Base-by-base conservation (phyloP, 1,140 invertebrate genomes). In the Drosophila littoralis region DNA sequence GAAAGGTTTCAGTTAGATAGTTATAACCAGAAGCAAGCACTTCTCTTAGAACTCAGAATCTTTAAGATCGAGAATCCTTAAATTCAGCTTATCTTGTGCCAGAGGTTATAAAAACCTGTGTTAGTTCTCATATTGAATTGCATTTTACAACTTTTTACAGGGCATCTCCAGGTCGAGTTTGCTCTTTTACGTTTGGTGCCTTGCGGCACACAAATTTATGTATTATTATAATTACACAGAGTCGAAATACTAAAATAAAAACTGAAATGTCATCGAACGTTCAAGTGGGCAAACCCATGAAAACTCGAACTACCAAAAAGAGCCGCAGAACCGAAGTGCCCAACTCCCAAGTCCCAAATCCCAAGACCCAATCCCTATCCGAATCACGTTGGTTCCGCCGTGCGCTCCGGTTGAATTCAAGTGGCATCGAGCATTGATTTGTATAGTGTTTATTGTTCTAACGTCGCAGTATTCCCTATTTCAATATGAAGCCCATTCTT, bases 201-300 rank as follows among this genome's bases (percentile, higher is more conserved):
- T 38, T 43, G 51, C 59, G 61, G 80, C 77, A 72, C 81, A 76
- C 76, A 85, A 86, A 85, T 88, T 86, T 80, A 80, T 83, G 80
- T 88, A 78, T 88, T 89, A 88, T 84, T 81, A 84, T 88, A 88
- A 88, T 88, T 88, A 75, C 75, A 48, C 48, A 33, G 33, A 64
- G 50, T 57, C 43, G 58, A 59, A 72, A 64, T 63, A 76, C 51
- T 72, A 73, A 67, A 68, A 59, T 50, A 45, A 83, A 88, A 88
- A 90, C 83, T 65, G 77, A 89, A 88, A 88, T 88, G 84, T 88
- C 84, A 88, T 88, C 84, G 84, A 90, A 89, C 84, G 85, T 52
- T 89, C 65, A 89, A 88, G 84, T 89, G 80, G 80, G 51, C 84
- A 45, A 83, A 58, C 63, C 51, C 40, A 12, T 22, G 22, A 17